Evolutionary conservation across 2,888 invertebrate species (phyloP).

Genomic region (Uropetala carovei): DNA sequence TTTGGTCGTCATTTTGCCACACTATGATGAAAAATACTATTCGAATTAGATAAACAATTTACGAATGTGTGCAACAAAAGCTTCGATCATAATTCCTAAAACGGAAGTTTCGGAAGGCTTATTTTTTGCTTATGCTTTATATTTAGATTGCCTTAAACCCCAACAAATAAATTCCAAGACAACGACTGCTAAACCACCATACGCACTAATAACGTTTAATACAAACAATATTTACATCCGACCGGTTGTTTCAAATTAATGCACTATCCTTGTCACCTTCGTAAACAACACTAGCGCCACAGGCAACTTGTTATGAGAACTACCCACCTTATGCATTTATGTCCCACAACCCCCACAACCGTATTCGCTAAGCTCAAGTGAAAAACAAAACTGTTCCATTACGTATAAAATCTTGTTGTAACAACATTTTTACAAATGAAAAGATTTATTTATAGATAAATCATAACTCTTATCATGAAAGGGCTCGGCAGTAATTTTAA

Average conservation of each 20-base stretch:
- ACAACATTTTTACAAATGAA: not conserved
- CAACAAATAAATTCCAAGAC: no score
- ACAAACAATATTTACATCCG: no score
- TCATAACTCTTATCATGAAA: not conserved
- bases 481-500: not conserved
- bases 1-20: not conserved
- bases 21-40: not conserved
- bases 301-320: not conserved
- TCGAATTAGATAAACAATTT: no score
- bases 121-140: no score
- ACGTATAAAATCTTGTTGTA: not conserved
- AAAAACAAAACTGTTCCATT: not conserved
- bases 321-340: not conserved
- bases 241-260: not conserved
- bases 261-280: not conserved
- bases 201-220: no score
- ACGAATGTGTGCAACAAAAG: no score
- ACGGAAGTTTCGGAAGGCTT: no score
- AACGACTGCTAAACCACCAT: no score
- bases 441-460: not conserved
- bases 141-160: no score
- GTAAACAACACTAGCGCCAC: not conserved
- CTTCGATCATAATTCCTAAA: no score
- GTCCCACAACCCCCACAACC: not conserved
- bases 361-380: not conserved